These are phyloP conservation scores for Synanthedon myopaeformis DNA, from an alignment of 2,888 invertebrate species.

Conservation along the genomic window DNA sequence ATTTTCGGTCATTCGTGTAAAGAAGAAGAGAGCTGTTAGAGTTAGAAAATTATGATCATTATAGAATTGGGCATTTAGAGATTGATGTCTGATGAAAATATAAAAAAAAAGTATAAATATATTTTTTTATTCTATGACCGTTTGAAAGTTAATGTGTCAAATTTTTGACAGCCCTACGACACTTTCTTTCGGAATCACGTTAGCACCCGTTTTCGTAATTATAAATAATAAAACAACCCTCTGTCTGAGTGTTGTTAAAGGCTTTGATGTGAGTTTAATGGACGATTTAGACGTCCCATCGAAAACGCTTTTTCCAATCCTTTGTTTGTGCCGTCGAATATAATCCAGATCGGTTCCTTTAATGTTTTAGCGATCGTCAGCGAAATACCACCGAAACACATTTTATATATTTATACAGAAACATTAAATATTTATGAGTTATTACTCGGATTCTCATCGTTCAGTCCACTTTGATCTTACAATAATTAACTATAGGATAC, in stretches of 20 bases:
- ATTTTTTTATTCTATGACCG: too few species aligned
- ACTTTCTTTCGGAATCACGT: conserved; percentile 21
- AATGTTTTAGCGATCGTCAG: not conserved
- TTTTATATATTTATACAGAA: not conserved
- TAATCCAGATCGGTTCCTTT: conserved; percentile 3
- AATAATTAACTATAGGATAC: too few species aligned
- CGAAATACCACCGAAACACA: not conserved
- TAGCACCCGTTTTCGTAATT: conserved; percentile 26
- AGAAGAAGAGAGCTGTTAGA: too few species aligned
- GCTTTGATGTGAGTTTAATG: conserved; percentile 31
- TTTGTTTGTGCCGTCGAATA: conserved; percentile 7
- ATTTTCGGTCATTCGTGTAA: too few species aligned
- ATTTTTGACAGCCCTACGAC: conserved; percentile 9
- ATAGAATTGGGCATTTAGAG: too few species aligned
- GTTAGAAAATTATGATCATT: too few species aligned
- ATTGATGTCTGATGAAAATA: too few species aligned
- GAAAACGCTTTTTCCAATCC: conserved; percentile 7
- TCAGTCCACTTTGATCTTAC: too few species aligned
- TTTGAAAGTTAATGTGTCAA: too few species aligned
- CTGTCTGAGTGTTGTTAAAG: conserved; percentile 10
- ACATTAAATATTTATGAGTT: too few species aligned
- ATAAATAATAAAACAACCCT: conserved; percentile 21
- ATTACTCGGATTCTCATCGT: too few species aligned
- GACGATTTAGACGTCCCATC: conserved; percentile 22
- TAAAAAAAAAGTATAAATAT: too few species aligned